Evolutionary conservation across 2,113 vertebrate genomes (phyloP).

Genomic region (Leiothrix lutea): DNA sequence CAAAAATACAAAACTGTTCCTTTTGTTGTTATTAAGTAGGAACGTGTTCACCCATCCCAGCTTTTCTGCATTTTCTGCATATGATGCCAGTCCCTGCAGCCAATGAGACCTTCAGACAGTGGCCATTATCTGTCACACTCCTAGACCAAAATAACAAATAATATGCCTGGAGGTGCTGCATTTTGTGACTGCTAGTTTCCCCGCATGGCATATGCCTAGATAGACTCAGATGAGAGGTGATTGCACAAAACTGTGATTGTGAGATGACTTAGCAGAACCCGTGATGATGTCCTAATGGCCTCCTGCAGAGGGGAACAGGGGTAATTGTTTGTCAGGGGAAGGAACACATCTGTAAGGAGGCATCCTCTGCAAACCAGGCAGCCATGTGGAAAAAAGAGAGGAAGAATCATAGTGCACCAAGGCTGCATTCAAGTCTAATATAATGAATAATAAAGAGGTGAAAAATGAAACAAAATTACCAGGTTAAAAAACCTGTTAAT

Average conservation of each 20-base stretch:
- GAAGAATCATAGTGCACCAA: conserved; percentile 2
- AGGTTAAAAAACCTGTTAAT: background rate
- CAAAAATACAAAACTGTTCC: conserved; percentile 16
- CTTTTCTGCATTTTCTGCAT: conserved; percentile 36
- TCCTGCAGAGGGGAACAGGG: conserved; percentile 72
- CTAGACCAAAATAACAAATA: conserved; percentile 77
- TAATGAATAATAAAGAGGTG: background rate
- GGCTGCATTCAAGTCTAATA: background rate
- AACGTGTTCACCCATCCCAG: background rate
- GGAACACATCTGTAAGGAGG: conserved; percentile 72
- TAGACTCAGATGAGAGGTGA: conserved; percentile 72
- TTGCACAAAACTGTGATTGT: conserved; percentile 78
- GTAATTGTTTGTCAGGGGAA: conserved; percentile 79
- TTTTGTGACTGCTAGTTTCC: conserved; percentile 70
- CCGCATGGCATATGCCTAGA: conserved; percentile 67
- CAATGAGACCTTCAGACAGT: conserved; percentile 58
- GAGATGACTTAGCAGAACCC: conserved; percentile 80
- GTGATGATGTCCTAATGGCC: conserved; percentile 78
- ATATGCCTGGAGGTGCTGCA: conserved; percentile 68
- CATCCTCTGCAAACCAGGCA: conserved; percentile 71
- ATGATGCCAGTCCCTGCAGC: conserved; percentile 38
- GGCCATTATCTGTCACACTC: conserved; percentile 70
- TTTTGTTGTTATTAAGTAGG: conserved; percentile 4
- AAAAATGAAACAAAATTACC: background rate
- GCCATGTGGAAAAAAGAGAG: conserved; percentile 68